phyloP scores from a whole-genome alignment of 2,113 vertebrate genomes.

The Dipodomys spectabilis region DNA sequence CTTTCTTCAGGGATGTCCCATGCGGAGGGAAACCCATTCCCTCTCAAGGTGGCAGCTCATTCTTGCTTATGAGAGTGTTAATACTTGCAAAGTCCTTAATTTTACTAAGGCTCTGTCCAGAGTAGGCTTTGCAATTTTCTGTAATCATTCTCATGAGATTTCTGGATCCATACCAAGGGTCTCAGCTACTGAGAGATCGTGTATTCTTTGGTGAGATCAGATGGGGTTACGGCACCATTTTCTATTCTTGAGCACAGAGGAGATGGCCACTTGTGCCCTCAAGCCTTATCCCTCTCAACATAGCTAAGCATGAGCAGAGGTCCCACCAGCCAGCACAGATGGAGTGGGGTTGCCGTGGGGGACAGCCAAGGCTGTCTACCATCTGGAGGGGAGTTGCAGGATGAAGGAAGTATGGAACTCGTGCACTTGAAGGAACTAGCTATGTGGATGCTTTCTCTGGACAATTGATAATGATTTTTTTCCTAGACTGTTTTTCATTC shows the following conservation, averaged over 20 bases:
- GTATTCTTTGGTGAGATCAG: neutral
- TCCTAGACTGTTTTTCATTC: neutral
- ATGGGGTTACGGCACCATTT: neutral
- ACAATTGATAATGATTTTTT: neutral
- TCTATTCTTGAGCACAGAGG: neutral
- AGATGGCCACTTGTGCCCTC: neutral
- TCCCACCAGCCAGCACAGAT: neutral
- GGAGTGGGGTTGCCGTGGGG: neutral
- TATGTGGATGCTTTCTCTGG: neutral
- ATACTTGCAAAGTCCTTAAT: neutral
- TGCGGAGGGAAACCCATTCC: neutral
- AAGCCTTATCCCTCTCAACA: neutral
- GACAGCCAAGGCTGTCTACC: neutral
- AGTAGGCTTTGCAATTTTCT: neutral
- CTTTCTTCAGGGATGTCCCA: neutral
- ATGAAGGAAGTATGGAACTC: neutral
- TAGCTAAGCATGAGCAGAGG: neutral
- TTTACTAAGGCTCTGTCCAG: neutral
- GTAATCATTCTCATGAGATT: neutral
- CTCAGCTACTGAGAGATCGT: neutral
- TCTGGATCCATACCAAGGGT: neutral
- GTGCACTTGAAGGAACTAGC: neutral
- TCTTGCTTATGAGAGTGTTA: neutral
- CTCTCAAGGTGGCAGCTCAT: neutral
- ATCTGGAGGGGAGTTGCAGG: neutral